These are phyloP conservation scores for Romanogobio albipinnatus DNA, from an alignment of 2,113 vertebrate species.

Conservation along the genomic window DNA sequence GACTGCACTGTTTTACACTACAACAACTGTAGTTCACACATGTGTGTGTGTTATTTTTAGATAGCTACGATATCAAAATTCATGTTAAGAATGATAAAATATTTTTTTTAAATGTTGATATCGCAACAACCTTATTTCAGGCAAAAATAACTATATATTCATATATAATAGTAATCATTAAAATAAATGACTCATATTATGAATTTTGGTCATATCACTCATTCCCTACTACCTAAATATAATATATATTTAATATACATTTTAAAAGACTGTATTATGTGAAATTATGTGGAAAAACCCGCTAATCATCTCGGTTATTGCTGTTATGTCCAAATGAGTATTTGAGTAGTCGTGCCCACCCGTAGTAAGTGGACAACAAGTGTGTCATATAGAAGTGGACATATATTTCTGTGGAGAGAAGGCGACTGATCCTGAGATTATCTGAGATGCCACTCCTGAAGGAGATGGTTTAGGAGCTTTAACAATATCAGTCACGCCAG, in stretches of 20 bases:
- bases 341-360: neutral
- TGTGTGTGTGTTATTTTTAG: too few species aligned
- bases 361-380: neutral
- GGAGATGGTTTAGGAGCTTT: constrained; percentile 76
- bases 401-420: constrained; percentile 54
- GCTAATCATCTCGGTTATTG: neutral
- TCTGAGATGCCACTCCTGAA: constrained; percentile 75
- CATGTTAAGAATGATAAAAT: neutral
- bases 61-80: neutral
- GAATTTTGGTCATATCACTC: too few species aligned
- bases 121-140: neutral
- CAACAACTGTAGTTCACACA: too few species aligned
- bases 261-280: too few species aligned
- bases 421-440: constrained; percentile 75
- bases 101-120: neutral
- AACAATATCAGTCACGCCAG: constrained; percentile 80
- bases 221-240: too few species aligned
- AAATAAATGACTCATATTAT: too few species aligned
- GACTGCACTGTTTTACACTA: too few species aligned
- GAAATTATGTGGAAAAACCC: too few species aligned
- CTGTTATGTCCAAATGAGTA: neutral
- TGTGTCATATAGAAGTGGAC: constrained; percentile 38
- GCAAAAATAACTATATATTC: neutral
- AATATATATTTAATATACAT: too few species aligned
- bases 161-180: too few species aligned